Conservation (phyloP, 64 coral and sea anemone genomes). For the Montipora foliosa region DNA sequence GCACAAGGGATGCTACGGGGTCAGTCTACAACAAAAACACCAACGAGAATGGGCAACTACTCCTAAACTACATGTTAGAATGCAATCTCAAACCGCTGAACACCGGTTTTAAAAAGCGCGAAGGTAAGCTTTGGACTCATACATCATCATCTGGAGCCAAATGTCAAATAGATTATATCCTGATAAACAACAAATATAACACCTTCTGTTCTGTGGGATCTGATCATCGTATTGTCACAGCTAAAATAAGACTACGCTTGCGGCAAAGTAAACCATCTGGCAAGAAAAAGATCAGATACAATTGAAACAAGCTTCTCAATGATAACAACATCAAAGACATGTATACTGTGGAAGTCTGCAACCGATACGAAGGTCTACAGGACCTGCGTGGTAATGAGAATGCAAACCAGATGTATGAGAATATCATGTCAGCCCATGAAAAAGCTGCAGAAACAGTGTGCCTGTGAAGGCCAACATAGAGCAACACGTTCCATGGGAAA, state of each 20-base stretch:
- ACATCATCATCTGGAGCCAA: not conserved
- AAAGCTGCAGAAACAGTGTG: not conserved
- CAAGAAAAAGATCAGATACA: not conserved
- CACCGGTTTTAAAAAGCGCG: slow-evolving; percentile 21
- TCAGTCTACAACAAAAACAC: slow-evolving; percentile 23
- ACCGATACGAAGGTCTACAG: not conserved
- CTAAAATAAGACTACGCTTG: slow-evolving; percentile 42
- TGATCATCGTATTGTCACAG: slow-evolving; percentile 23
- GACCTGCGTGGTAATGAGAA: not conserved
- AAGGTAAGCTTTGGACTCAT: slow-evolving; percentile 65
- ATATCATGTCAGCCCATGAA: not conserved
- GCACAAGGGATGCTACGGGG: not conserved
- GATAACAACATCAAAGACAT: not conserved
- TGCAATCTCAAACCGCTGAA: slow-evolving; percentile 17
- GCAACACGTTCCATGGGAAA: slow-evolving; percentile 18
- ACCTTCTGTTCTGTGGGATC: slow-evolving; percentile 31
- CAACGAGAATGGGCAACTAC: slow-evolving; percentile 39
- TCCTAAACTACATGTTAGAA: slow-evolving; percentile 35
- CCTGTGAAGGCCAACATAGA: not conserved
- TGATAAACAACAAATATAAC: slow-evolving; percentile 48
- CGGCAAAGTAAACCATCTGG: not conserved
- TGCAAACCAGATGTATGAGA: not conserved
- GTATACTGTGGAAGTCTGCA: slow-evolving; percentile 2
- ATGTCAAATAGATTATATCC: slow-evolving; percentile 60
- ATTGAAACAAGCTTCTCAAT: not conserved